A percentile compares a stretch with the other conserved stretches of the same genome.
Conservation (phyloP, 1,140 invertebrate genomes). For the Meloidogyne exigua region DNA sequence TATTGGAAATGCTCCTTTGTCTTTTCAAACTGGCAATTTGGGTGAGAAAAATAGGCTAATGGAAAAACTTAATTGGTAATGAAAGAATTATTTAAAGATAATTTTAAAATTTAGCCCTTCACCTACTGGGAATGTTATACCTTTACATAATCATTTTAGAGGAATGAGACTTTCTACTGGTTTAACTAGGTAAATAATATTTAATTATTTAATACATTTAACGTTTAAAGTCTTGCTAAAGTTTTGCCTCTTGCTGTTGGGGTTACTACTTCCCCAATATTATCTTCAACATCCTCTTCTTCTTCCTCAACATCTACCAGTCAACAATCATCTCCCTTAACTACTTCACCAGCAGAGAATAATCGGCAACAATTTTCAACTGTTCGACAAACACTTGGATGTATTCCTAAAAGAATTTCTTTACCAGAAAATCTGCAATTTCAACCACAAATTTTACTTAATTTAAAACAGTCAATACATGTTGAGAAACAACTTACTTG, state of each 20-base stretch:
- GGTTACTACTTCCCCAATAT: slow-evolving; percentile 6
- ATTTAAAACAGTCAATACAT: slow-evolving; percentile 54
- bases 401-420: slow-evolving; percentile 51
- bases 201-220: background rate
- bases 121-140: slow-evolving; percentile 22
- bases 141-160: slow-evolving; percentile 45
- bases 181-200: background rate
- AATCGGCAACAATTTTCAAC: background rate
- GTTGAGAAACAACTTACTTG: slow-evolving; percentile 50
- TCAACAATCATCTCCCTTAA: slow-evolving; percentile 1
- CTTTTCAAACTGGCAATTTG: slow-evolving; percentile 53
- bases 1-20: slow-evolving; percentile 43
- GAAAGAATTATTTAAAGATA: background rate
- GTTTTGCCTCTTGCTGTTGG: slow-evolving; percentile 17
- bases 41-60: slow-evolving; percentile 38
- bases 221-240: slow-evolving; percentile 7
- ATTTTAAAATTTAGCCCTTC: slow-evolving; percentile 42
- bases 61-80: slow-evolving; percentile 43
- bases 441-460: slow-evolving; percentile 54
- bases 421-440: slow-evolving; percentile 55
- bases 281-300: background rate
- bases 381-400: slow-evolving; percentile 26
- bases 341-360: background rate
- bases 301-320: background rate
- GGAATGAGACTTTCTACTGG: slow-evolving; percentile 38